These are phyloP conservation scores for Mellilla xanthometata DNA, from an alignment of 2,888 invertebrate genomes.

Conservation along the genomic window DNA sequence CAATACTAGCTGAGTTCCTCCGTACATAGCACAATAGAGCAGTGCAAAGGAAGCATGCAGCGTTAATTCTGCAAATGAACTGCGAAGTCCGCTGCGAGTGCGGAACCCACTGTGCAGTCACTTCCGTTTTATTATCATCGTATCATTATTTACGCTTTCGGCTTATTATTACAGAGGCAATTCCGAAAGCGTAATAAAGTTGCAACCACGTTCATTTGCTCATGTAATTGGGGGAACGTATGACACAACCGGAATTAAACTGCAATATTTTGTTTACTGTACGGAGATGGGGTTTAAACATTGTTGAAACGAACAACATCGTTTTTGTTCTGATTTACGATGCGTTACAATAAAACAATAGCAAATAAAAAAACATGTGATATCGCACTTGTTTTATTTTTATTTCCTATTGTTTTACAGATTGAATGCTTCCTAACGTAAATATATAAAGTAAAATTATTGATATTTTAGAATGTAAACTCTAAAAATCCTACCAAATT, in stretches of 20 bases:
- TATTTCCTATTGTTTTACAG: too few relatives aligned
- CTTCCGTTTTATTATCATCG: constrained; percentile 39
- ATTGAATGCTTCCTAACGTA: too few relatives aligned
- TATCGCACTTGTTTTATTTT: too few relatives aligned
- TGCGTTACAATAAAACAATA: too few relatives aligned
- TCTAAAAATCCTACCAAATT: too few relatives aligned
- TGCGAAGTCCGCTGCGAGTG: constrained; percentile 25
- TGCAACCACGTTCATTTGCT: constrained; percentile 21
- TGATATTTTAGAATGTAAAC: too few relatives aligned
- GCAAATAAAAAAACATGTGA: too few relatives aligned
- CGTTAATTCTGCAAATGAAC: constrained; percentile 45
- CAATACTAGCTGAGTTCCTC: too few relatives aligned
- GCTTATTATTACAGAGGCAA: constrained; percentile 31
- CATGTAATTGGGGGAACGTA: constrained; percentile 10
- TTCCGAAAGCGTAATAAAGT: constrained; percentile 19
- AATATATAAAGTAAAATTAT: too few relatives aligned
- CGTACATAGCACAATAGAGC: constrained; percentile 8
- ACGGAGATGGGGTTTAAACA: background rate
- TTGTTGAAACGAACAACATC: too few relatives aligned
- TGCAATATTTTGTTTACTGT: background rate
- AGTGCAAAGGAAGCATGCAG: constrained; percentile 21
- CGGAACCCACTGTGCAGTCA: constrained; percentile 17
- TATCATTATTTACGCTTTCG: constrained; percentile 36
- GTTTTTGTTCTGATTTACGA: too few relatives aligned
- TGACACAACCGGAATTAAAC: background rate